Evolutionary conservation across 1,140 invertebrate species (phyloP).

Genomic region (Heliconius eleuchia): DNA sequence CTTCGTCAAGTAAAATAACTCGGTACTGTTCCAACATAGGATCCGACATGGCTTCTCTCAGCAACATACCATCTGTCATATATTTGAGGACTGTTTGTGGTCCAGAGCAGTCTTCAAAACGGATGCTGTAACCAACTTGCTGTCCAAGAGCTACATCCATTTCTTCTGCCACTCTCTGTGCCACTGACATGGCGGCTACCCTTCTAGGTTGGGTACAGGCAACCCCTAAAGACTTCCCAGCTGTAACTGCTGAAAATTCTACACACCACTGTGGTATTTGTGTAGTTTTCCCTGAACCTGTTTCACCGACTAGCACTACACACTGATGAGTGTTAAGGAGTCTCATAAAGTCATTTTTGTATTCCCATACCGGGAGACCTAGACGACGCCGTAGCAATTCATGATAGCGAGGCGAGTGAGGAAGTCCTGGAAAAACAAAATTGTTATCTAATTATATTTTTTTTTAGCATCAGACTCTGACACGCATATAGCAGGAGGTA

Average conservation of each 20-base stretch:
- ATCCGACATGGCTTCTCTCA: slow-evolving; percentile 99
- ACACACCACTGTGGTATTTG: slow-evolving; percentile 91
- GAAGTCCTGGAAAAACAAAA: slow-evolving; percentile 79
- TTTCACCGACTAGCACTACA: slow-evolving; percentile 97
- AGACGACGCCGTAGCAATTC: slow-evolving; percentile 94
- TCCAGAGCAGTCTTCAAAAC: slow-evolving; percentile 99
- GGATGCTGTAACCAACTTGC: slow-evolving; percentile 97
- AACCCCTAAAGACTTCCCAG: slow-evolving; percentile 86
- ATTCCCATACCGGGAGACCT: slow-evolving; percentile 98
- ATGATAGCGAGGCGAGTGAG: slow-evolving; percentile 91
- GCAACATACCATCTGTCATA: slow-evolving; percentile 99
- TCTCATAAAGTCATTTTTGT: slow-evolving; percentile 97
- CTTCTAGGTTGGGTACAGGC: slow-evolving; percentile 98
- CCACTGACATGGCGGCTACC: slow-evolving; percentile 99
- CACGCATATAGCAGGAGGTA: not conserved
- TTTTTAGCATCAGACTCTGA: not conserved
- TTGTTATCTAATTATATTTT: not conserved
- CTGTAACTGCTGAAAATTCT: slow-evolving; percentile 63
- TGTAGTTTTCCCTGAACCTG: slow-evolving; percentile 98
- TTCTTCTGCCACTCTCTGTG: slow-evolving; percentile 98
- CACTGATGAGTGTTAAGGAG: slow-evolving; percentile 94
- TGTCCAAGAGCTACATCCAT: slow-evolving; percentile 97
- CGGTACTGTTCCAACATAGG: slow-evolving; percentile 98
- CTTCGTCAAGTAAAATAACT: slow-evolving; percentile 98
- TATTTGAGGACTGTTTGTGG: slow-evolving; percentile 96